Conservation (phyloP, 2,797 vertebrate species). For the Chrosomus eos region DNA sequence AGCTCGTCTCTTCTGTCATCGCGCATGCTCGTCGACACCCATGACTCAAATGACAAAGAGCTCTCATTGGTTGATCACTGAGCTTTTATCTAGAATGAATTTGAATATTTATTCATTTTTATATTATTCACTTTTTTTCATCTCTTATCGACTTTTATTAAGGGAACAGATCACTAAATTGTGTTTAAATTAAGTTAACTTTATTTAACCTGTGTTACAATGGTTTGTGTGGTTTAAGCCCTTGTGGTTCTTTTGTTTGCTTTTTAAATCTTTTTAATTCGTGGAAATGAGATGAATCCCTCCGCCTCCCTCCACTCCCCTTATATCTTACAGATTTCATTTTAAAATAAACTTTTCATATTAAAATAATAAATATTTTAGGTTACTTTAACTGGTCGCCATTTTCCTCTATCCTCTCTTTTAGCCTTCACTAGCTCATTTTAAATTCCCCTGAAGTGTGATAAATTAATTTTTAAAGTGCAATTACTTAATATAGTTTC, state of each 20-base stretch:
- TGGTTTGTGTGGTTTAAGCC: conserved; percentile 37
- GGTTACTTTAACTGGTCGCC: background rate
- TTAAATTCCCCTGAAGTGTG: background rate
- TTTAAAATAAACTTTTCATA: background rate
- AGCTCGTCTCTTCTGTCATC: too few relatives aligned
- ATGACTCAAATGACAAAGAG: too few relatives aligned
- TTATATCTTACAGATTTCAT: background rate
- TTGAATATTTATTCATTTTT: too few relatives aligned
- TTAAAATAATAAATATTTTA: background rate
- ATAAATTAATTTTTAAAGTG: conserved; percentile 14
- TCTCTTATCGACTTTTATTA: too few relatives aligned
- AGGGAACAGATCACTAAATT: too few relatives aligned
- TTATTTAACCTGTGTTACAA: too few relatives aligned
- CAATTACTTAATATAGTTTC: conserved; percentile 11
- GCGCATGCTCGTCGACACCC: too few relatives aligned
- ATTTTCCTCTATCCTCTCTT: background rate
- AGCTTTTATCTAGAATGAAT: too few relatives aligned
- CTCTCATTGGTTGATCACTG: too few relatives aligned
- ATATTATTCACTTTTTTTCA: too few relatives aligned
- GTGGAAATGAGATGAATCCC: background rate
- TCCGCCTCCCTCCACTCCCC: background rate
- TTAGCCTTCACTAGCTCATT: conserved; percentile 10
- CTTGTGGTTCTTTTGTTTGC: background rate
- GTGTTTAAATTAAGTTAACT: too few relatives aligned
- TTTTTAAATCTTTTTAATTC: conserved; percentile 19